Conservation (phyloP, 2,888 invertebrate species). For the Terebella lapidaria region DNA sequence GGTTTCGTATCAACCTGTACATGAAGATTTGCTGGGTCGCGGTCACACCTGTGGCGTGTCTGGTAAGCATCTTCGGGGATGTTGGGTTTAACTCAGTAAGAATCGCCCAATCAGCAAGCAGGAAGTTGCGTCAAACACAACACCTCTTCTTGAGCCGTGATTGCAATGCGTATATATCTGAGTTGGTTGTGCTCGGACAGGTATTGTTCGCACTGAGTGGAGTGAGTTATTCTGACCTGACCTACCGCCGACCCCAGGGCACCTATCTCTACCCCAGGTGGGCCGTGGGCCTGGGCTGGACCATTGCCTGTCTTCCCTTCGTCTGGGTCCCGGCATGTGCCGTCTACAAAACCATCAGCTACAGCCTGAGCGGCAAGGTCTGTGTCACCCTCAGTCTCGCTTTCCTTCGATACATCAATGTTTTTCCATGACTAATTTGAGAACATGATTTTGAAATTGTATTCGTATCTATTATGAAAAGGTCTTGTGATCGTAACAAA, state of each 20-base stretch:
- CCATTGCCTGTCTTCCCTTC: slow-evolving; percentile 20
- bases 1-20: slow-evolving; percentile 58
- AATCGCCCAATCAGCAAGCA: too few relatives aligned
- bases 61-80: slow-evolving; percentile 55
- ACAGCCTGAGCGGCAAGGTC: background rate
- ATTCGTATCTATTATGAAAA: too few relatives aligned
- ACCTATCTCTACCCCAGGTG: slow-evolving; percentile 55
- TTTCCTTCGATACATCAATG: background rate
- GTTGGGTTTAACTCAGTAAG: too few relatives aligned
- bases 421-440: too few relatives aligned
- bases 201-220: slow-evolving; percentile 37
- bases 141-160: too few relatives aligned
- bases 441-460: too few relatives aligned
- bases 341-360: slow-evolving; percentile 12
- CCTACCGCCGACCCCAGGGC: slow-evolving; percentile 29
- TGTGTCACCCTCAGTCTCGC: background rate
- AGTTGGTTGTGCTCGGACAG: too few relatives aligned
- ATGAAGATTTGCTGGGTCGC: slow-evolving; percentile 60
- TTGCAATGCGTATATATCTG: too few relatives aligned
- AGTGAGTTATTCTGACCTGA: slow-evolving; percentile 43
- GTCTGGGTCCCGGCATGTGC: slow-evolving; percentile 19
- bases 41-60: slow-evolving; percentile 60
- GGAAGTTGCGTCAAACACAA: too few relatives aligned
- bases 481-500: too few relatives aligned
- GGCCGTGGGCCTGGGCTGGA: slow-evolving; percentile 49